Conservation (phyloP, 2,797 vertebrate genomes). For the Gallinago stenura region DNA sequence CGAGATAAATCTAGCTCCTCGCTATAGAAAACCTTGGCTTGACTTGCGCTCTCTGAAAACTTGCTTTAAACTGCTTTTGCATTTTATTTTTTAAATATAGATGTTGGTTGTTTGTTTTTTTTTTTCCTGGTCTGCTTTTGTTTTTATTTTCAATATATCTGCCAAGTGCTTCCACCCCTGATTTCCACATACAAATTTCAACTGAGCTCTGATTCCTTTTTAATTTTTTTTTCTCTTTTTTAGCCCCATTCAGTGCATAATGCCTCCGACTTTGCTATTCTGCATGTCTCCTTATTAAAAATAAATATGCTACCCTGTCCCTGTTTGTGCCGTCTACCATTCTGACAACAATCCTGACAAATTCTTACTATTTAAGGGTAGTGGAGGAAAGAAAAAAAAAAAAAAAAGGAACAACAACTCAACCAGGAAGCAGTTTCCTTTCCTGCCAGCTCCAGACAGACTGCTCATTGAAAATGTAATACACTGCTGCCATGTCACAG, state of each 20-base stretch:
- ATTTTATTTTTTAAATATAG: constrained; percentile 79
- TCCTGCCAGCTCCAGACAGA: constrained; percentile 83
- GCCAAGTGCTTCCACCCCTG: constrained; percentile 61
- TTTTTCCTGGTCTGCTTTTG: constrained; percentile 57
- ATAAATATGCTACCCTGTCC: constrained; percentile 81
- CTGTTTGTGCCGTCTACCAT: constrained; percentile 83
- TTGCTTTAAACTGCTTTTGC: constrained; percentile 80
- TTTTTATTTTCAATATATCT: constrained; percentile 72
- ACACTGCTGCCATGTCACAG: constrained; percentile 98
- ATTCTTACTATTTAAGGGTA: constrained; percentile 73
- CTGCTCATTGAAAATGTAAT: constrained; percentile 99
- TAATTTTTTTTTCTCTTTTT: neutral
- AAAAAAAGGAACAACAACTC: neutral
- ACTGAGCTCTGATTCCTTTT: constrained; percentile 30
- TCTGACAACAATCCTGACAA: constrained; percentile 78
- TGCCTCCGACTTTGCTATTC: constrained; percentile 68
- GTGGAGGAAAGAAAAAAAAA: neutral
- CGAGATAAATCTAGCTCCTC: constrained; percentile 81
- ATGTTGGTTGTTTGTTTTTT: constrained; percentile 24
- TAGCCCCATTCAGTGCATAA: constrained; percentile 57
- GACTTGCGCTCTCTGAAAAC: constrained; percentile 79
- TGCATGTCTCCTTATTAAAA: constrained; percentile 81
- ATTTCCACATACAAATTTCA: constrained; percentile 64
- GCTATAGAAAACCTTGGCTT: constrained; percentile 82
- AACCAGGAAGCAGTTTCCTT: constrained; percentile 82